These are phyloP conservation scores for Drosophila prostipennis DNA, from an alignment of 2,888 invertebrate species.

Conservation along the genomic window DNA sequence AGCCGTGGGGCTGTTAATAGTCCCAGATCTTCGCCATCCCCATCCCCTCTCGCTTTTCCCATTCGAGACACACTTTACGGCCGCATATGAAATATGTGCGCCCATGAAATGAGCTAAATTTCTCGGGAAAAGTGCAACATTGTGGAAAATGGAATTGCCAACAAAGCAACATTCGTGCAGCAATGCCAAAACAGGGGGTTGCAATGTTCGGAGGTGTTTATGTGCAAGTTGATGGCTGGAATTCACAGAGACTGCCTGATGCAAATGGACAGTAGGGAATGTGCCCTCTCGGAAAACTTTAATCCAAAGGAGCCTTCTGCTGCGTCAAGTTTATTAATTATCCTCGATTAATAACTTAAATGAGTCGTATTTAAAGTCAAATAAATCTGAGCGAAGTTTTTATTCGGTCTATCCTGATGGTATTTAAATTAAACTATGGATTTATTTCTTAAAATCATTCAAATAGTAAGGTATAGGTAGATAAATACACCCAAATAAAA, in stretches of 20 bases:
- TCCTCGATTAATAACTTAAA: background rate
- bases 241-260: background rate
- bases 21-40: conserved; percentile 5
- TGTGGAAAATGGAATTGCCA: conserved; percentile 81
- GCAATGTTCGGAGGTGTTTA: conserved; percentile 25
- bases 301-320: background rate
- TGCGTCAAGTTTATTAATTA: background rate
- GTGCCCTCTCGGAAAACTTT: background rate
- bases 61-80: conserved; percentile 62
- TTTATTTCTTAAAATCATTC: too few relatives aligned
- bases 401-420: background rate
- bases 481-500: too few relatives aligned
- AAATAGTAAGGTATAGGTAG: too few relatives aligned
- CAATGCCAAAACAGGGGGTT: conserved; percentile 4
- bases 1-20: conserved; percentile 62
- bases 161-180: conserved; percentile 25
- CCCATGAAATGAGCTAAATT: conserved; percentile 82
- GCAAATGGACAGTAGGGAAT: background rate
- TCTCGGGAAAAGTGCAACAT: conserved; percentile 83
- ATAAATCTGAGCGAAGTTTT: background rate
- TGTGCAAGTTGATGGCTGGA: conserved; percentile 18
- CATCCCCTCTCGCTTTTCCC: conserved; percentile 4
- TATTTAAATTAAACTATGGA: background rate
- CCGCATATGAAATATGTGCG: conserved; percentile 73
- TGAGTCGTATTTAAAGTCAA: background rate